A percentile compares a stretch with the other conserved stretches of the same genome.
Evolutionary conservation across 1,140 invertebrate species (phyloP).

Genomic region (Drosophila nikananu): DNA sequence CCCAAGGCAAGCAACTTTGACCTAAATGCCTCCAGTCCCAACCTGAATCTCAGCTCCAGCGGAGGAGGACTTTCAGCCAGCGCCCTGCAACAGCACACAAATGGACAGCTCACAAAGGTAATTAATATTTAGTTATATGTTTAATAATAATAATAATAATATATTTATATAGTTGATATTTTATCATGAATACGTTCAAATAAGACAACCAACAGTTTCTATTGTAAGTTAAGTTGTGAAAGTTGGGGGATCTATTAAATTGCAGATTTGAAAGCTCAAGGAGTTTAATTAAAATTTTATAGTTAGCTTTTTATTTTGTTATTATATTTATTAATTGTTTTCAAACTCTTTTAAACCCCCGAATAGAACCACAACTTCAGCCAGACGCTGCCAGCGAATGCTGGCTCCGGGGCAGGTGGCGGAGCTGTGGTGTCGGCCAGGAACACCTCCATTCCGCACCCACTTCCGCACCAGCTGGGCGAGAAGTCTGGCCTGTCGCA

Average conservation of each 20-base stretch:
- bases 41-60: slow-evolving; percentile 56
- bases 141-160: too few species aligned
- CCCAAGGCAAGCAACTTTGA: slow-evolving; percentile 64
- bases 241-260: too few species aligned
- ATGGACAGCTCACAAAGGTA: slow-evolving; percentile 66
- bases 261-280: too few species aligned
- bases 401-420: slow-evolving; percentile 26
- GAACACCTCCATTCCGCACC: slow-evolving; percentile 84
- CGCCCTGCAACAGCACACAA: slow-evolving; percentile 70
- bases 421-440: slow-evolving; percentile 67
- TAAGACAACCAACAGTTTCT: too few species aligned
- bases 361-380: slow-evolving; percentile 62
- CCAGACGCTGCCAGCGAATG: slow-evolving; percentile 62
- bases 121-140: slow-evolving; percentile 32
- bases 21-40: slow-evolving; percentile 76
- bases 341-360: not conserved
- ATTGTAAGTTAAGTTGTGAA: too few species aligned
- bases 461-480: slow-evolving; percentile 77
- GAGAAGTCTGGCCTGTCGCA: slow-evolving; percentile 60
- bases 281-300: too few species aligned
- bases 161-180: too few species aligned
- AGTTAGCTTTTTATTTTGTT: too few species aligned
- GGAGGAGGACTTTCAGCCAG: slow-evolving; percentile 50
- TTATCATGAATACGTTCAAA: too few species aligned
- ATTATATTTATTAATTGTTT: too few species aligned